These are phyloP conservation scores for Ptilonorhynchus violaceus DNA, from an alignment of 2,113 vertebrate genomes.

Conservation along the genomic window DNA sequence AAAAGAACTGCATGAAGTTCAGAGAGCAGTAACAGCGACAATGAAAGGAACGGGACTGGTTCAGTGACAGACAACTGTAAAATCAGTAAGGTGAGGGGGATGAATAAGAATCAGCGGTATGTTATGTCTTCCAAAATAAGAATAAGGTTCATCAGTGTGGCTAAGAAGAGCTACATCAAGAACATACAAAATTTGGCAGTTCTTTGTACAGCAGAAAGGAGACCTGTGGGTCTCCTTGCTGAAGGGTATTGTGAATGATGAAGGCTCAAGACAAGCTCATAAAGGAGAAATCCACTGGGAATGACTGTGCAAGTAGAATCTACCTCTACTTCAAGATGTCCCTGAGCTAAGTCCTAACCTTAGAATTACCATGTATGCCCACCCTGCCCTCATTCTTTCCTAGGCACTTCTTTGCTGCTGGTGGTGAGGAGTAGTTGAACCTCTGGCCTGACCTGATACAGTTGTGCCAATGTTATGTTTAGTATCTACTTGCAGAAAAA, in stretches of 20 bases:
- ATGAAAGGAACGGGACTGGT: background rate
- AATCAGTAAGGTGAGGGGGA: background rate
- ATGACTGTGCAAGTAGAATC: background rate
- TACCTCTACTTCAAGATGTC: background rate
- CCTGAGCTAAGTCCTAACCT: background rate
- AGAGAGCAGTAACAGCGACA: background rate
- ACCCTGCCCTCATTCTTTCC: background rate
- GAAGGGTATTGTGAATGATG: background rate
- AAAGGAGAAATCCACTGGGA: background rate
- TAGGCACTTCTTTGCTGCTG: background rate
- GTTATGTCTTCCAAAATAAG: background rate
- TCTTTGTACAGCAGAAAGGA: background rate
- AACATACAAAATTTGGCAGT: background rate
- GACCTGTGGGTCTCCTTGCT: background rate
- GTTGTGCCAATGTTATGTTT: background rate
- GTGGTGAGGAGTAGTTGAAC: background rate
- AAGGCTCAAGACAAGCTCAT: background rate
- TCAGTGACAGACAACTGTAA: background rate
- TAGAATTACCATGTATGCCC: background rate
- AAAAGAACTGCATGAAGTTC: background rate
- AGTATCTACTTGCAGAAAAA: background rate
- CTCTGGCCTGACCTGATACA: background rate
- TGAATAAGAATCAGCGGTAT: background rate
- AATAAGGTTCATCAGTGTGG: background rate
- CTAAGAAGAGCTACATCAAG: background rate